Conservation (phyloP, 2,113 vertebrate genomes). For the Peromyscus californicus region DNA sequence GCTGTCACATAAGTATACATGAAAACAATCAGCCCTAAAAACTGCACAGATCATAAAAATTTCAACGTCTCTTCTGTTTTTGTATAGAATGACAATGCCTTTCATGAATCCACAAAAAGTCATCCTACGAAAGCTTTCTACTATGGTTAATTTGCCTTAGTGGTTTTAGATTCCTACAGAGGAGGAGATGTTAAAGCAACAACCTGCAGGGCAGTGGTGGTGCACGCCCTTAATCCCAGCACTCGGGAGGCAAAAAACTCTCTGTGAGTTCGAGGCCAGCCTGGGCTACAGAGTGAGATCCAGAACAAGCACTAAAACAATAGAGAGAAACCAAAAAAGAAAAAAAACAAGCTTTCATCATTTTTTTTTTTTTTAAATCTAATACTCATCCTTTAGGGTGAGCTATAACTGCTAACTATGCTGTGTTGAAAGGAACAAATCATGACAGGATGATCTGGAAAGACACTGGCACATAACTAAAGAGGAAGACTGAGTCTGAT, state of each 20-base stretch:
- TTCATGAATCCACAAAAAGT: neutral
- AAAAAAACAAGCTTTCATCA: no score
- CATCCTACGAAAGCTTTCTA: neutral
- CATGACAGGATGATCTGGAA: neutral
- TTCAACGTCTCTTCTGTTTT: neutral
- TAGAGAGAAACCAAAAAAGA: no score
- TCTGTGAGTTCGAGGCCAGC: no score
- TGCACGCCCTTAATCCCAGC: no score
- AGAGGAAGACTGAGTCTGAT: neutral
- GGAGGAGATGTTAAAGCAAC: neutral
- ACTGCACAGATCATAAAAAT: neutral
- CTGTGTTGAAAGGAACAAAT: neutral
- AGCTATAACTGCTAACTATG: neutral
- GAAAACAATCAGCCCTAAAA: constrained; percentile 47
- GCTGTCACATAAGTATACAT: constrained; percentile 47
- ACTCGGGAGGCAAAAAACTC: no score
- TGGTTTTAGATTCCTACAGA: neutral
- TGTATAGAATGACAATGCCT: neutral
- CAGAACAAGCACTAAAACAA: no score
- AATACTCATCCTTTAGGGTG: neutral
- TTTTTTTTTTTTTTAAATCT: neutral
- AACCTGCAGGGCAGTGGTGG: neutral
- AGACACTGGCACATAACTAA: neutral
- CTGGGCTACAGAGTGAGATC: no score
- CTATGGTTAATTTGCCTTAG: neutral